Evolutionary conservation across 2,113 vertebrate species (phyloP).

Genomic region (Tragulus kanchil): DNA sequence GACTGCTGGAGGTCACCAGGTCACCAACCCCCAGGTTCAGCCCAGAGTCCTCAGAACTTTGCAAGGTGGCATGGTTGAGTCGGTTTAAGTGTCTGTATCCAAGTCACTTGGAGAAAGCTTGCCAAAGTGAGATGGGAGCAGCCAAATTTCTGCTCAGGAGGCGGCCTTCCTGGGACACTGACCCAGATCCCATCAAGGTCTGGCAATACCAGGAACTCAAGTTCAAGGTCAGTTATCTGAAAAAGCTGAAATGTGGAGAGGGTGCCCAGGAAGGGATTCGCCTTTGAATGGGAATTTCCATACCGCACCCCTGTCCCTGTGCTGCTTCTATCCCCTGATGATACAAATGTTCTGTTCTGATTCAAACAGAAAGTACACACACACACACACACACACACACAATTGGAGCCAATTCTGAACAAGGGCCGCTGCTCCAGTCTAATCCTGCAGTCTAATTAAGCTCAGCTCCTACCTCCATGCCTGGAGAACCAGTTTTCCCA

Average conservation of each 20-base stretch:
- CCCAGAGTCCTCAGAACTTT: not conserved
- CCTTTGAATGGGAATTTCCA: not conserved
- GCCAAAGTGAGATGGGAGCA: not conserved
- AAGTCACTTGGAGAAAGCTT: not conserved
- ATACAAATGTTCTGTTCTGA: not conserved
- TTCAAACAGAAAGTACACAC: slow-evolving; percentile 1
- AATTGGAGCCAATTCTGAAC: not conserved
- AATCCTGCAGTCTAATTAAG: slow-evolving; percentile 42
- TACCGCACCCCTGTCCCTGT: not conserved
- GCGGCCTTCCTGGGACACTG: not conserved
- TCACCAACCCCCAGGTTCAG: not conserved
- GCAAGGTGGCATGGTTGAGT: not conserved
- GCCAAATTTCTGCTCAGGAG: not conserved
- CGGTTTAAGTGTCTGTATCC: not conserved
- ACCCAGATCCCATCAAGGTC: not conserved
- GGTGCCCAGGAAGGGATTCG: not conserved
- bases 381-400: not conserved
- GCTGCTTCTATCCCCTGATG: not conserved
- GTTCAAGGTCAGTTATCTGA: not conserved
- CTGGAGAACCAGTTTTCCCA: slow-evolving; percentile 70
- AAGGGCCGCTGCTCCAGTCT: slow-evolving; percentile 53
- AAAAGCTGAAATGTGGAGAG: not conserved
- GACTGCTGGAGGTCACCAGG: not conserved
- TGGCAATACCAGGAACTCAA: not conserved
- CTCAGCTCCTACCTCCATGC: not conserved